Conservation (phyloP, 23 tunicate genomes). For the Trididemnum nubilum region DNA sequence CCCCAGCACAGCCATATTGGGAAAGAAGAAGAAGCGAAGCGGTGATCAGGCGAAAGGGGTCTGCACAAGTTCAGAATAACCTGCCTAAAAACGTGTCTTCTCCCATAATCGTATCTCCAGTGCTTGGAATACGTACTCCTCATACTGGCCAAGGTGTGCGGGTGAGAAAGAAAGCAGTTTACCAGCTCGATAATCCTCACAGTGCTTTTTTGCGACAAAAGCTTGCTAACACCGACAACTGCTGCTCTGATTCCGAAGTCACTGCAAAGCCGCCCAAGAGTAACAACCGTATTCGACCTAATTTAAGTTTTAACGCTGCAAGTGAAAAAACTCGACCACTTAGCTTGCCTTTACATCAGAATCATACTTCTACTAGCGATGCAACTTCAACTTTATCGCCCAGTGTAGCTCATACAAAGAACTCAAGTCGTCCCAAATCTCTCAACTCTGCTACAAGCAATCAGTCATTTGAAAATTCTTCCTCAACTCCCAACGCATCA, state of each 20-base stretch:
- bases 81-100: neutral
- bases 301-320: neutral
- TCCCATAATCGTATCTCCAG: neutral
- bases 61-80: neutral
- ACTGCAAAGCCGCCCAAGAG: neutral
- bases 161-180: neutral
- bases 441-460: too few species aligned
- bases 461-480: too few species aligned
- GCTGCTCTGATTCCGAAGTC: slow-evolving; percentile 18
- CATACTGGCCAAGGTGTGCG: neutral
- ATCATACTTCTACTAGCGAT: too few species aligned
- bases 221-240: neutral
- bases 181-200: neutral
- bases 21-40: neutral
- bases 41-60: neutral
- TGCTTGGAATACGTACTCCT: neutral
- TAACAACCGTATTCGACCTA: neutral
- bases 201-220: slow-evolving; percentile 2
- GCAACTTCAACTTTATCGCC: too few species aligned
- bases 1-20: neutral
- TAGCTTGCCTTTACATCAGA: neutral
- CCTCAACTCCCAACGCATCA: too few species aligned
- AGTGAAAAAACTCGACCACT: neutral
- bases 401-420: too few species aligned
- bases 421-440: too few species aligned